phyloP scores from a whole-genome alignment of 92 coral and sea anemone species.

The Epizoanthus scotinus region DNA sequence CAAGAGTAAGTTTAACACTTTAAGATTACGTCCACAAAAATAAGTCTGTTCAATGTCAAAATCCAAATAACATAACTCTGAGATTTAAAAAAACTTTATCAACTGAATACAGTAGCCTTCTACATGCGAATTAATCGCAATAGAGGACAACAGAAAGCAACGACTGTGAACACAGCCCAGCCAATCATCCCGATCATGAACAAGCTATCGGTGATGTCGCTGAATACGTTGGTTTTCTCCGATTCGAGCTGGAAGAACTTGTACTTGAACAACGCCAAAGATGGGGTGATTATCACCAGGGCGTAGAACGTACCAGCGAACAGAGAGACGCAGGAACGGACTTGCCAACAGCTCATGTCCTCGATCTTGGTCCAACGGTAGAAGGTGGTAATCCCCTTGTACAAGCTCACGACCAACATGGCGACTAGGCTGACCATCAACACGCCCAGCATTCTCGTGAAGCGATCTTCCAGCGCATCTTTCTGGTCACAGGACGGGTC shows the following conservation, averaged over 20 bases:
- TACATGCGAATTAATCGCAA: constrained; percentile 58
- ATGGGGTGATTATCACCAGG: constrained; percentile 67
- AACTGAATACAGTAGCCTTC: neutral
- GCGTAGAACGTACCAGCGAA: constrained; percentile 79
- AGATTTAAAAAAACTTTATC: no score
- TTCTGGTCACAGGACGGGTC: constrained; percentile 61
- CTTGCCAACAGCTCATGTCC: constrained; percentile 72
- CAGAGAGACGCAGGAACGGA: constrained; percentile 79
- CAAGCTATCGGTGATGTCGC: constrained; percentile 73
- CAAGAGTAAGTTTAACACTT: no score
- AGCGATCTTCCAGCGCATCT: constrained; percentile 53
- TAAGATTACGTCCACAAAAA: no score
- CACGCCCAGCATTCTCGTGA: constrained; percentile 52
- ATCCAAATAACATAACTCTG: no score
- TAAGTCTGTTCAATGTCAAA: no score
- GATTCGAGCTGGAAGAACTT: constrained; percentile 69
- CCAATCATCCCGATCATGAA: constrained; percentile 76
- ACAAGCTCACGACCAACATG: constrained; percentile 59
- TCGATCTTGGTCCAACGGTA: constrained; percentile 84
- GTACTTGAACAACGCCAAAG: constrained; percentile 71
- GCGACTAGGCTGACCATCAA: constrained; percentile 58
- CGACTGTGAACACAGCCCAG: constrained; percentile 75
- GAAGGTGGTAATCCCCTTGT: constrained; percentile 72
- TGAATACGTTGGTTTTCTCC: constrained; percentile 62
- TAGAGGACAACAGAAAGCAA: constrained; percentile 81